Base-by-base conservation (phyloP, 2,797 vertebrate species). In the Crenuchus spilurus region DNA sequence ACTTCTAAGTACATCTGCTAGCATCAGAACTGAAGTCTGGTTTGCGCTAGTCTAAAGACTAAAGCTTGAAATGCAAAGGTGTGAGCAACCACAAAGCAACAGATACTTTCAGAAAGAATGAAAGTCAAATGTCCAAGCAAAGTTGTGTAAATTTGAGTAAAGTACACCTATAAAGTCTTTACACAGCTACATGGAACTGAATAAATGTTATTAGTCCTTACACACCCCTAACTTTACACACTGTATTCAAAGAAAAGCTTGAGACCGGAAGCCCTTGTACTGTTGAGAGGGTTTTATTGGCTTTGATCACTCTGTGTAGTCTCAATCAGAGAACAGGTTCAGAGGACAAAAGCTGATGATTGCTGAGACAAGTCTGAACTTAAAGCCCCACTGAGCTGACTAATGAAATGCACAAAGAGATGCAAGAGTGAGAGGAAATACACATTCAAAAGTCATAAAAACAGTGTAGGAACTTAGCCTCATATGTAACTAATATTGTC, bases 401-500 rank as follows among this genome's bases (percentile, higher is more conserved):
- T 28, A 75, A 46, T 55, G 14, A 1, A 30, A 64, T 26, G 42
- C 37, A 31, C 7, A 37, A 57, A 57, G 58, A 39, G 16, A 52
- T 16, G 13, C 10, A 54, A 44, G 57, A 11, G 20, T 55, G 41
- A 14, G 13, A 35, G 49, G 64, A 57, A 26, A 16, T 26, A 33
- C 67, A 30, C 41, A 63, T 61, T 18, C 28, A 46, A 55, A 31
- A 51, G 44, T 26, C 26, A 41, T 22, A 20, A 22, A 6, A 62
- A 28, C n/a, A n/a, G 16, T 42, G 48, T 62, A 62, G 73, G 55
- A 75, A 62, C 37, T 63, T 46, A 60, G 37, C 70, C n/a, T 55
- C 9, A 30, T 20, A 61, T 26, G n/a, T 46, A 46, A 55, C 28
- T 61, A 76, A 20, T 70, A 46, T 63, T 48, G 31, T 64, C 41